phyloP scores from a whole-genome alignment of 2,888 invertebrate species.

The Ryuthela nishihirai region DNA sequence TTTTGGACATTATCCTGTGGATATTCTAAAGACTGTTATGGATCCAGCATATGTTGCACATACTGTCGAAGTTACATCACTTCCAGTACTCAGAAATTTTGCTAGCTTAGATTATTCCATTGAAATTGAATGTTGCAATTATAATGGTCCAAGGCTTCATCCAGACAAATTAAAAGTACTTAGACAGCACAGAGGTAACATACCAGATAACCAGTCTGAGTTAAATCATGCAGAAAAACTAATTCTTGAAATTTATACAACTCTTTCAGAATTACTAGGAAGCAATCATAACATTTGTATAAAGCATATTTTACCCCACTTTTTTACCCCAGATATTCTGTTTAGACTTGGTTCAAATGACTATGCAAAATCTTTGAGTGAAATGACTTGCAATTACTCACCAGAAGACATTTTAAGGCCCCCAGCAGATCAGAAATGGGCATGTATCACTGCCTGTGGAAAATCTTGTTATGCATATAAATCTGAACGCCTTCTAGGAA shows the following conservation, averaged over 20 bases:
- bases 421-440: constrained; percentile 9
- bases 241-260: not conserved
- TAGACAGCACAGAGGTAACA: constrained; percentile 1
- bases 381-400: not conserved
- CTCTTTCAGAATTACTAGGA: not conserved
- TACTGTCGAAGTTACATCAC: not conserved
- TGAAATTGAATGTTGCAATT: constrained; percentile 21
- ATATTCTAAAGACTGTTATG: constrained; percentile 2
- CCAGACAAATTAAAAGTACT: not conserved
- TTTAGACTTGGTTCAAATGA: not conserved
- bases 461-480: constrained; percentile 12
- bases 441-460: not conserved
- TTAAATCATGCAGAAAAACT: not conserved
- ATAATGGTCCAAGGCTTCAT: constrained; percentile 9
- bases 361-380: not conserved
- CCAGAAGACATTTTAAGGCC: constrained; percentile 7
- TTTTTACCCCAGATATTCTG: constrained; percentile 19
- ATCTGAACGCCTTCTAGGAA: constrained; percentile 5
- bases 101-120: constrained; percentile 23
- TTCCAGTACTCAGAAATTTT: not conserved
- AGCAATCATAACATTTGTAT: constrained; percentile 7
- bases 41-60: not conserved
- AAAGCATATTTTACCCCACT: constrained; percentile 22
- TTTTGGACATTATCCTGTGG: constrained; percentile 10
- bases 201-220: not conserved